These are phyloP conservation scores for Neocrepidodera transversa DNA, from an alignment of 2,888 invertebrate genomes.

Conservation along the genomic window DNA sequence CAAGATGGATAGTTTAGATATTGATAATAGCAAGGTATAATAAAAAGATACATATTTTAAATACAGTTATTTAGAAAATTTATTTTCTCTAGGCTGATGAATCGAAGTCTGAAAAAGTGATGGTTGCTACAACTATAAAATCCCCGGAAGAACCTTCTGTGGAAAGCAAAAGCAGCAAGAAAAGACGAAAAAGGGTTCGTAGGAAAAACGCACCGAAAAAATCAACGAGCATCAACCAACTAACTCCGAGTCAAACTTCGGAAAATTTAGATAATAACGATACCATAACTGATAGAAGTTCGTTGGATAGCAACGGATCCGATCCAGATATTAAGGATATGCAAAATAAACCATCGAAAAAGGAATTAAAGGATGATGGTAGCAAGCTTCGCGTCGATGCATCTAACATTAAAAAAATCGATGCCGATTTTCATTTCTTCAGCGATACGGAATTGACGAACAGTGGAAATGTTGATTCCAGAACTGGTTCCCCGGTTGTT, in stretches of 20 bases:
- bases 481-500: constrained; percentile 79
- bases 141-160: constrained; percentile 35
- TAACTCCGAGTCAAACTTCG: constrained; percentile 60
- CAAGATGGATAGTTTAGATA: constrained; percentile 72
- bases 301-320: constrained; percentile 57
- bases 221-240: constrained; percentile 64
- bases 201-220: constrained; percentile 80
- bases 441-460: constrained; percentile 89
- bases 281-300: constrained; percentile 57
- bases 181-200: constrained; percentile 82
- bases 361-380: constrained; percentile 30
- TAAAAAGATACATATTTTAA: background rate
- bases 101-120: constrained; percentile 28
- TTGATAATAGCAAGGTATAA: constrained; percentile 51
- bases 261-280: constrained; percentile 56
- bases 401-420: constrained; percentile 57
- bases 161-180: constrained; percentile 70
- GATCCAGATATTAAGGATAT: constrained; percentile 59
- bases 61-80: background rate
- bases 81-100: constrained; percentile 31
- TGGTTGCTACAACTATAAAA: constrained; percentile 23
- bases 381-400: constrained; percentile 22
- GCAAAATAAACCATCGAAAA: constrained; percentile 45
- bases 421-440: constrained; percentile 85
- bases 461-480: constrained; percentile 65